phyloP scores from a whole-genome alignment of 2,888 invertebrate genomes.

The Auanema sp. region DNA sequence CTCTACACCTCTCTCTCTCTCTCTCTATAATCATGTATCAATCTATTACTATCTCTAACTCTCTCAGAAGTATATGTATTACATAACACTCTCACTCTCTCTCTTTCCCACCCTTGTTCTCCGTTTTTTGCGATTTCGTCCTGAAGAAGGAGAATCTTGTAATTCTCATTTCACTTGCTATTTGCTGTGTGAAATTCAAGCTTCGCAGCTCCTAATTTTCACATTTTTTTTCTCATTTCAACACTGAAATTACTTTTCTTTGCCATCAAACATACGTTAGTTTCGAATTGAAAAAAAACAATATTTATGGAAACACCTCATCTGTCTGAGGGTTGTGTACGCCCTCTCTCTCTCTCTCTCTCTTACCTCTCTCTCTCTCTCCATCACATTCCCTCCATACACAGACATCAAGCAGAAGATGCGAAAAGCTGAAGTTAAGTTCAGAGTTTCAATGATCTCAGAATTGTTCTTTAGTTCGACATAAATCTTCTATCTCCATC shows the following conservation, averaged over 20 bases:
- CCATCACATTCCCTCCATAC: background rate
- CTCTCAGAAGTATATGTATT: too few relatives aligned
- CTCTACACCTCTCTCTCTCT: background rate
- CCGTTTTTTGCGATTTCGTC: background rate
- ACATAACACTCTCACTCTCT: too few relatives aligned
- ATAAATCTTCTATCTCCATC: constrained; percentile 20
- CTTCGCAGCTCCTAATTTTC: constrained; percentile 11
- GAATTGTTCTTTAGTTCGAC: constrained; percentile 17
- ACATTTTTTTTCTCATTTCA: background rate
- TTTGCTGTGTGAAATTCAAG: background rate
- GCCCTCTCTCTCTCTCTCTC: constrained; percentile 1
- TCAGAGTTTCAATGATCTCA: constrained; percentile 15
- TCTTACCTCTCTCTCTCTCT: constrained; percentile 11
- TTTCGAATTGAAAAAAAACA: background rate
- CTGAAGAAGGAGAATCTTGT: background rate
- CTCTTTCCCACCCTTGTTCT: too few relatives aligned
- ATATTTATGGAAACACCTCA: constrained; percentile 8
- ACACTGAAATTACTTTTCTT: background rate
- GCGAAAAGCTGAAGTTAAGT: constrained; percentile 16
- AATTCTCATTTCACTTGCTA: constrained; percentile 4
- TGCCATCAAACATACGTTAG: too few relatives aligned
- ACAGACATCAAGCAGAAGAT: constrained; percentile 8
- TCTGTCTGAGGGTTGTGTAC: too few relatives aligned
- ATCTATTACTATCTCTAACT: constrained; percentile 6
- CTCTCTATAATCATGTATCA: constrained; percentile 1